phyloP scores from a whole-genome alignment of 2,888 invertebrate genomes.

The Petrolisthes cinctipes region DNA sequence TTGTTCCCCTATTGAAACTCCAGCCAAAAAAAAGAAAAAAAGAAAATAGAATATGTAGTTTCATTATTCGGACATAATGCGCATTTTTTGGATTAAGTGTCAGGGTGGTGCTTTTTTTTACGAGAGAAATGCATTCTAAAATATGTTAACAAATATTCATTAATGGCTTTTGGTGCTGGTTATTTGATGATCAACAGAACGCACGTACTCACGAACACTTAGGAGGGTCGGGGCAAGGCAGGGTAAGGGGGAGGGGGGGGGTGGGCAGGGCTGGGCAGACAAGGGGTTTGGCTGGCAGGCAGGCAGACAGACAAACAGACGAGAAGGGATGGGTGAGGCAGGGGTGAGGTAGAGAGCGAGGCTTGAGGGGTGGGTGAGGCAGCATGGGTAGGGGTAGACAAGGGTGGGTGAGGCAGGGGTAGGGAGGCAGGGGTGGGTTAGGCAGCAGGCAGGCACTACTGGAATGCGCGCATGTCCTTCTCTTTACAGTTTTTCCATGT shows the following conservation, averaged over 20 bases:
- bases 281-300: too few species aligned
- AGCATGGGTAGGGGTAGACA: too few species aligned
- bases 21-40: conserved; percentile 15
- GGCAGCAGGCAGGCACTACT: conserved; percentile 14
- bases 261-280: too few species aligned
- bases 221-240: not conserved
- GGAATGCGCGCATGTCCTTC: conserved; percentile 41
- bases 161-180: conserved; percentile 46
- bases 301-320: not conserved
- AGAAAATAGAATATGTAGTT: not conserved
- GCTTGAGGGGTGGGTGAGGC: not conserved
- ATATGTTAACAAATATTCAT: conserved; percentile 58
- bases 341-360: not conserved
- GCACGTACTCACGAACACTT: conserved; percentile 30
- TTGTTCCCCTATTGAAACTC: conserved; percentile 26
- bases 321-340: not conserved
- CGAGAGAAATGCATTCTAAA: conserved; percentile 56
- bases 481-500: conserved; percentile 16
- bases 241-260: too few species aligned
- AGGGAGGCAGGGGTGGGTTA: conserved; percentile 5
- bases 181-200: conserved; percentile 47
- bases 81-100: conserved; percentile 47
- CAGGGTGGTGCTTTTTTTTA: conserved; percentile 34
- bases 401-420: not conserved
- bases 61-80: conserved; percentile 37